These are phyloP conservation scores for Theonella swinhoei DNA, from an alignment of 37 sponge, comb jelly and placozoan species.

Conservation along the genomic window DNA sequence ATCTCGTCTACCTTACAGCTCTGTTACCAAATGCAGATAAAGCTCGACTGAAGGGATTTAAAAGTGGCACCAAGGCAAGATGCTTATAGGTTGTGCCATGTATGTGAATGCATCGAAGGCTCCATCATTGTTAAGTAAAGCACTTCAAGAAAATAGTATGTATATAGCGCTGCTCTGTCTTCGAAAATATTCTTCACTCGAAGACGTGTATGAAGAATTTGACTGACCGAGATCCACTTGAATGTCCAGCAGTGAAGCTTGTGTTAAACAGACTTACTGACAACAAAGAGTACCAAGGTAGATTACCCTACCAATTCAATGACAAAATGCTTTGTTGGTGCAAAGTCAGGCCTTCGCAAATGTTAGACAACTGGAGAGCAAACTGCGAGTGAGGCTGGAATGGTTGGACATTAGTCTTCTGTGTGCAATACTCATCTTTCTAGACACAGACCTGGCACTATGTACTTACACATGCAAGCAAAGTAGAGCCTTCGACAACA, in stretches of 20 bases:
- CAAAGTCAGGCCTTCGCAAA: no score
- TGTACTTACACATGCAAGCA: background rate
- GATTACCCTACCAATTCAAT: no score
- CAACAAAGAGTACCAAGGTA: no score
- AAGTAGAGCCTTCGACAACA: background rate
- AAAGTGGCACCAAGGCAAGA: slow-evolving; percentile 50
- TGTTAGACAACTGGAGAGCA: no score
- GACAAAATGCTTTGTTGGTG: no score
- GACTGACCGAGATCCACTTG: slow-evolving; percentile 15
- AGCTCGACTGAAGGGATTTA: slow-evolving; percentile 38
- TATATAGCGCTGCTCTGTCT: slow-evolving; percentile 33
- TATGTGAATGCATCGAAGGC: slow-evolving; percentile 44
- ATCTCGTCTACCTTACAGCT: slow-evolving; percentile 31
- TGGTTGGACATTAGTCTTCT: background rate
- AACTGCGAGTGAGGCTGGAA: no score
- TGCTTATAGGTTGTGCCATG: slow-evolving; percentile 55
- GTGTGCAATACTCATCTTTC: background rate
- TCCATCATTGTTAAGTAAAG: slow-evolving; percentile 22
- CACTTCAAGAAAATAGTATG: slow-evolving; percentile 40
- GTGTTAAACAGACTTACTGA: slow-evolving; percentile 1
- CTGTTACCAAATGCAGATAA: slow-evolving; percentile 28
- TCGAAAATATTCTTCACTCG: slow-evolving; percentile 22
- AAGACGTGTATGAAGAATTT: background rate
- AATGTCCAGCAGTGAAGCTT: slow-evolving; percentile 39
- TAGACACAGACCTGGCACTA: slow-evolving; percentile 8